Conservation (phyloP, 2,797 vertebrate species). For the Pterois miles region DNA sequence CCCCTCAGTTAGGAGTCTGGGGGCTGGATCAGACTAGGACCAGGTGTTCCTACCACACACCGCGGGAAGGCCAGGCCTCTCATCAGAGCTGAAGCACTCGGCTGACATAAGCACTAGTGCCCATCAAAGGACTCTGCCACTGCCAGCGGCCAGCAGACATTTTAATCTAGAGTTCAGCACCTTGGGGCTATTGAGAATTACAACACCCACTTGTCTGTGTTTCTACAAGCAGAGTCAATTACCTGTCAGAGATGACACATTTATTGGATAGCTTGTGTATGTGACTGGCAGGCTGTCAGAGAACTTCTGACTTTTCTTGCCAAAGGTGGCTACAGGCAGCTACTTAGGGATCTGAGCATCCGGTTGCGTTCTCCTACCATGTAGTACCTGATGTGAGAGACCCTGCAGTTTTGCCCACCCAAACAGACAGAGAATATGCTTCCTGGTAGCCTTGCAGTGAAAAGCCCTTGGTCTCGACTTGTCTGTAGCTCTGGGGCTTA, state of each 20-base stretch:
- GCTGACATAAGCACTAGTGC: slow-evolving; percentile 22
- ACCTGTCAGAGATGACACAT: slow-evolving; percentile 73
- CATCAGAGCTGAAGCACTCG: slow-evolving; percentile 14
- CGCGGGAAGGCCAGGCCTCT: slow-evolving; percentile 10
- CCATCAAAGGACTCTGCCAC: slow-evolving; percentile 56
- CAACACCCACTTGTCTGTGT: slow-evolving; percentile 66
- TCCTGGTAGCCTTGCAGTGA: slow-evolving; percentile 9
- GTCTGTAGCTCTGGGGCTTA: slow-evolving; percentile 72
- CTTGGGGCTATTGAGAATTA: slow-evolving; percentile 53
- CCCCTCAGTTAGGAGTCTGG: not conserved
- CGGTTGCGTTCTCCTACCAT: slow-evolving; percentile 60
- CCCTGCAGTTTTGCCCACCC: slow-evolving; percentile 59
- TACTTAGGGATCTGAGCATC: slow-evolving; percentile 34
- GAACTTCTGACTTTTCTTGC: slow-evolving; percentile 51
- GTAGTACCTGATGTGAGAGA: slow-evolving; percentile 49
- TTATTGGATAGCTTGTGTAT: slow-evolving; percentile 44
- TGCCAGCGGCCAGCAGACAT: slow-evolving; percentile 55
- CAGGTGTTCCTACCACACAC: slow-evolving; percentile 53
- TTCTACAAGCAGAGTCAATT: slow-evolving; percentile 54
- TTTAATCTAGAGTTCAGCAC: slow-evolving; percentile 49
- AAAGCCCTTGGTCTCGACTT: slow-evolving; percentile 73
- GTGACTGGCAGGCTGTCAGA: slow-evolving; percentile 44
- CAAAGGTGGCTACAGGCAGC: slow-evolving; percentile 21
- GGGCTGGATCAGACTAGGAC: not conserved
- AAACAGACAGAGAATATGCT: slow-evolving; percentile 48